Percentiles rank a stretch among this genome's conserved stretches.
Evolutionary conservation across 2,113 vertebrate genomes (phyloP).

Genomic region (Microcebus lehilahytsara): DNA sequence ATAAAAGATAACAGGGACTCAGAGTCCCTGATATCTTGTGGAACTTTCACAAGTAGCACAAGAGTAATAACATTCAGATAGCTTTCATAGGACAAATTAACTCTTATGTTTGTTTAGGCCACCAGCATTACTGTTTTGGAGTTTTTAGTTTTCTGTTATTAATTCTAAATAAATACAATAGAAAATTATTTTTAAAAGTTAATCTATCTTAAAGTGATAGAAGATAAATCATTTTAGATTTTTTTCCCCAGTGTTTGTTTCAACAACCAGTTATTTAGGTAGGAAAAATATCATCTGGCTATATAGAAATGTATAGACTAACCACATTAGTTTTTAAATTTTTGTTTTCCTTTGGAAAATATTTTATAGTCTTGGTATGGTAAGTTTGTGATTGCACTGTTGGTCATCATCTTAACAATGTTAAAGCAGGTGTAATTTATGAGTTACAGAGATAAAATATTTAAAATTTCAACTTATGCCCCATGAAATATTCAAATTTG

Average conservation of each 20-base stretch:
- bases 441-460: background rate
- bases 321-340: background rate
- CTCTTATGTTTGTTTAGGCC: background rate
- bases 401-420: background rate
- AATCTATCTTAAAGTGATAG: background rate
- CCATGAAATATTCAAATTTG: background rate
- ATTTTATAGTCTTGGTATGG: background rate
- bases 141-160: background rate
- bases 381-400: background rate
- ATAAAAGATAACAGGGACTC: background rate
- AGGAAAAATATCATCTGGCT: background rate
- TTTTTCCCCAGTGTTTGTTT: background rate
- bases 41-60: background rate
- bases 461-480: background rate
- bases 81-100: background rate
- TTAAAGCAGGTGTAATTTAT: background rate
- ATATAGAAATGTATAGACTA: background rate
- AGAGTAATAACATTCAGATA: background rate
- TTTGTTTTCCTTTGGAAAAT: background rate
- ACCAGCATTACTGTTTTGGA: background rate
- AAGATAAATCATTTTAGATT: background rate
- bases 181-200: background rate
- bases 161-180: background rate
- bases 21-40: background rate
- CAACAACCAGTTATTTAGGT: background rate